Base-by-base conservation (phyloP, 2,888 invertebrate genomes). In the Cataglyphis livida region DNA sequence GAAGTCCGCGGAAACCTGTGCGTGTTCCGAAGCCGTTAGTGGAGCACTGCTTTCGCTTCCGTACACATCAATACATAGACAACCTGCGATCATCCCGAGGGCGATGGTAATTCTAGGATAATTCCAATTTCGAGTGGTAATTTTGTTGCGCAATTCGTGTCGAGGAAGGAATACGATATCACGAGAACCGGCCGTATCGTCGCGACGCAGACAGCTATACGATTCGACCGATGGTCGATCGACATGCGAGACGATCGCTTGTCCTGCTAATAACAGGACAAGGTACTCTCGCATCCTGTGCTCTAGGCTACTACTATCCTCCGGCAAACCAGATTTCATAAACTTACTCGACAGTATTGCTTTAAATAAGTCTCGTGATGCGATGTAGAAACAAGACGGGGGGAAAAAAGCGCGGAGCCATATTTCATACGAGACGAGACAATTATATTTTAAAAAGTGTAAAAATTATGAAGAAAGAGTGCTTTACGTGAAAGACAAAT, bases 141-240 rank as follows among this genome's bases (percentile, higher is more conserved):
- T 92, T 92, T 90, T 88, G 91, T 88, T 91, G 91, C 91, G 90
- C 91, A 91, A 91, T 92, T 92, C 89, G 89, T 92, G 91, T 92
- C 86, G 88, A 88, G 91, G 87, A 91, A 91, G 91, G 90, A 91
- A 89, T 89, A 86, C 85, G 88, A 87, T 88, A 88, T 88, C 85
- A 68, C 84, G 74, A 70, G 76, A 75, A 71, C 41, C 48, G 61
- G 64, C 35, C 65, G 66, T 79, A 71, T 82, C 75, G 81, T 65
- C 44, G 78, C 84, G 83, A 87, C 83, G 84, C 73, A 87, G 83
- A 86, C 85, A 79, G 65, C 83, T 74, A 83, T 82, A 81, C 86
- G 59, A 68, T 62, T 82, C 79, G 79, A 79, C 85, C 85, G 87
- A 91, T 87, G 90, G 91, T 85, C 84, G 90, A 87, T 89, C 86